phyloP scores from a whole-genome alignment of 92 coral and sea anemone species.

The Siderastrea radians region DNA sequence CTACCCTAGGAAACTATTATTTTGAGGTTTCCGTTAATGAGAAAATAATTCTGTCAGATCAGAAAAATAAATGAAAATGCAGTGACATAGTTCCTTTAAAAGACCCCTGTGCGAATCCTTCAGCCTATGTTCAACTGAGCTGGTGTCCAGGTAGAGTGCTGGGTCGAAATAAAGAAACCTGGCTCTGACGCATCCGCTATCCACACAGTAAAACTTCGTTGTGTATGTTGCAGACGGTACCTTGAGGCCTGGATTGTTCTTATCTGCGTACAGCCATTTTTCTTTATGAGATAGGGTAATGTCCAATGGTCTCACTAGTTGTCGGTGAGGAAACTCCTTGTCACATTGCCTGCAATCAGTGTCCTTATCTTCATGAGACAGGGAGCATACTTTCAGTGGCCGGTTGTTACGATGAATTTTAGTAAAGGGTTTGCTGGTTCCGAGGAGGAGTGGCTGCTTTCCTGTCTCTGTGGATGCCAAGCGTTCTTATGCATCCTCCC shows the following conservation, averaged over 20 bases:
- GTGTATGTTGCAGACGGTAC: conserved; percentile 58
- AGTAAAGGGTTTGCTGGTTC: conserved; percentile 31
- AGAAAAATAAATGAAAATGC: too few relatives aligned
- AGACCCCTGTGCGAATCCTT: conserved; percentile 19
- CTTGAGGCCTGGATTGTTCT: conserved; percentile 43
- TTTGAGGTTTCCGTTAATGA: too few relatives aligned
- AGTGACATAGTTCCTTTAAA: conserved; percentile 38
- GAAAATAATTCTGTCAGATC: too few relatives aligned
- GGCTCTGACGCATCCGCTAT: conserved; percentile 39
- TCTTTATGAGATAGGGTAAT: conserved; percentile 65
- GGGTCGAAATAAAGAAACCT: conserved; percentile 23
- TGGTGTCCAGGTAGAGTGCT: conserved; percentile 11
- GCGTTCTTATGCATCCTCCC: conserved; percentile 52
- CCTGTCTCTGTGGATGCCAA: conserved; percentile 40
- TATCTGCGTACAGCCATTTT: conserved; percentile 64
- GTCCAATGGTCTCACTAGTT: conserved; percentile 54
- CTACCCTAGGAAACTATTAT: too few relatives aligned
- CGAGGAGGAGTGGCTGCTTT: conserved; percentile 3
- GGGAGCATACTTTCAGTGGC: conserved; percentile 63
- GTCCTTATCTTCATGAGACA: conserved; percentile 59
- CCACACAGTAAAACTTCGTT: conserved; percentile 54
- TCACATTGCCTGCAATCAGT: conserved; percentile 55
- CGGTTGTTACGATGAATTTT: conserved; percentile 64
- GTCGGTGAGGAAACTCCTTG: conserved; percentile 65
- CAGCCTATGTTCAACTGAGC: conserved; percentile 6